Evolutionary conservation across 30 jellyfish, hydroid and myxozoan genomes (phyloP).

Genomic region (Aurelia coerulea): DNA sequence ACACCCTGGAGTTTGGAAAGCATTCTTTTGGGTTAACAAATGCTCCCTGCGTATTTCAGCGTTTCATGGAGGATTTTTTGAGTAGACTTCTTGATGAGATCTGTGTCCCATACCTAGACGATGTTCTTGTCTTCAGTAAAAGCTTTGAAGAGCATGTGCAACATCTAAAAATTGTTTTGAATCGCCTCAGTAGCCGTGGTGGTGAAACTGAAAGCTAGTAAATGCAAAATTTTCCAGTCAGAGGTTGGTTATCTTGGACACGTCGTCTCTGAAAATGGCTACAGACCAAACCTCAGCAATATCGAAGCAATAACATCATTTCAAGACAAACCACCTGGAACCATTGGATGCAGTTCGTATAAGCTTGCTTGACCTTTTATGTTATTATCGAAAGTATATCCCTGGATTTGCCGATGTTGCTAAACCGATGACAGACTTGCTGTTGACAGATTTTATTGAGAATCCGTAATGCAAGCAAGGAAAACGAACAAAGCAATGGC

Average conservation of each 20-base stretch:
- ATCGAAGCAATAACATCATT: slow-evolving; percentile 32
- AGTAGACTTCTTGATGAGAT: slow-evolving; percentile 40
- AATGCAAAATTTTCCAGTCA: slow-evolving; percentile 46
- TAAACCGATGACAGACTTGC: slow-evolving; percentile 51
- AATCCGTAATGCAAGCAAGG: slow-evolving; percentile 1
- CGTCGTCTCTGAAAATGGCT: slow-evolving; percentile 31
- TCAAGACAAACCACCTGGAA: slow-evolving; percentile 27
- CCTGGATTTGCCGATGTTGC: slow-evolving; percentile 50
- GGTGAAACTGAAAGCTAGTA: slow-evolving; percentile 46
- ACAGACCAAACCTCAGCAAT: slow-evolving; percentile 21
- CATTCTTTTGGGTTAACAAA: slow-evolving; percentile 42
- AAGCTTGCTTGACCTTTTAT: slow-evolving; percentile 36
- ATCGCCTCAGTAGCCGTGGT: slow-evolving; percentile 37
- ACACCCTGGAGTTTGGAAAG: slow-evolving; percentile 65
- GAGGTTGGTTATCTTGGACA: slow-evolving; percentile 54
- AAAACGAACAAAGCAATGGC: slow-evolving; percentile 4
- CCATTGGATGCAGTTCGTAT: slow-evolving; percentile 44
- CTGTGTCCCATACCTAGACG: slow-evolving; percentile 53
- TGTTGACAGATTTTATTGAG: slow-evolving; percentile 5
- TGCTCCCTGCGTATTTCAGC: slow-evolving; percentile 58
- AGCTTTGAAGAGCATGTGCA: slow-evolving; percentile 54
- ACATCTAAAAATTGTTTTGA: slow-evolving; percentile 35
- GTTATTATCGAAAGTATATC: slow-evolving; percentile 40
- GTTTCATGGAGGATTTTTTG: slow-evolving; percentile 40
- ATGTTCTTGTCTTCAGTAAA: slow-evolving; percentile 43